These are phyloP conservation scores for Copidosoma floridanum DNA, from an alignment of 1,140 invertebrate genomes.

Conservation along the genomic window DNA sequence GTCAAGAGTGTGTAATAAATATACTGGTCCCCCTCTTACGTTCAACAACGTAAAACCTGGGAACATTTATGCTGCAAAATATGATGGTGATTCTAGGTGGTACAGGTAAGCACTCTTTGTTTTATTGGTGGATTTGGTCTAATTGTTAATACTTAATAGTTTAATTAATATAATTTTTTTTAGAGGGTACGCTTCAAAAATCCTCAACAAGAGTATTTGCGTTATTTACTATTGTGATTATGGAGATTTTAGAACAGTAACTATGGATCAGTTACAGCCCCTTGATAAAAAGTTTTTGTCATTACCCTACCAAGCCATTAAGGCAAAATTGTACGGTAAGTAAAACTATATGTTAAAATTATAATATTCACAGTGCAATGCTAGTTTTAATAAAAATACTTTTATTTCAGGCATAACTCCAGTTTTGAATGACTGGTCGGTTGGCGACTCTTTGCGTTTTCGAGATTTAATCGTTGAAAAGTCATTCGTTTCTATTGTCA, in stretches of 20 bases:
- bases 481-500: constrained; percentile 58
- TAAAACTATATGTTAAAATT: constrained; percentile 14
- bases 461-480: constrained; percentile 59
- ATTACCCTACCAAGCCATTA: constrained; percentile 61
- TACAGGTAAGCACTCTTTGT: constrained; percentile 56
- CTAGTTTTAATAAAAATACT: background rate
- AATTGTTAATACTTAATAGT: no score
- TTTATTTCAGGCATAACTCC: constrained; percentile 24
- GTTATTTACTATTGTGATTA: constrained; percentile 59
- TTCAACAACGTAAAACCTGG: constrained; percentile 50
- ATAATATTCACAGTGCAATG: background rate
- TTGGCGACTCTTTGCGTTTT: constrained; percentile 60
- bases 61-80: constrained; percentile 58
- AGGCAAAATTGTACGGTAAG: constrained; percentile 58
- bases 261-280: constrained; percentile 49
- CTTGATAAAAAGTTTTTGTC: constrained; percentile 52
- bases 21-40: constrained; percentile 43
- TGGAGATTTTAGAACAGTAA: constrained; percentile 53
- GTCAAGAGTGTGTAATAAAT: constrained; percentile 52
- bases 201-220: constrained; percentile 50
- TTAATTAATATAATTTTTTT: constrained; percentile 6
- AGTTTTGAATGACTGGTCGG: constrained; percentile 63
- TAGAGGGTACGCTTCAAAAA: constrained; percentile 50
- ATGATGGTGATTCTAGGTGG: constrained; percentile 58
- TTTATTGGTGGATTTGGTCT: constrained; percentile 2